Conservation (phyloP, 2,113 vertebrate genomes). For the Gambusia holbrooki region DNA sequence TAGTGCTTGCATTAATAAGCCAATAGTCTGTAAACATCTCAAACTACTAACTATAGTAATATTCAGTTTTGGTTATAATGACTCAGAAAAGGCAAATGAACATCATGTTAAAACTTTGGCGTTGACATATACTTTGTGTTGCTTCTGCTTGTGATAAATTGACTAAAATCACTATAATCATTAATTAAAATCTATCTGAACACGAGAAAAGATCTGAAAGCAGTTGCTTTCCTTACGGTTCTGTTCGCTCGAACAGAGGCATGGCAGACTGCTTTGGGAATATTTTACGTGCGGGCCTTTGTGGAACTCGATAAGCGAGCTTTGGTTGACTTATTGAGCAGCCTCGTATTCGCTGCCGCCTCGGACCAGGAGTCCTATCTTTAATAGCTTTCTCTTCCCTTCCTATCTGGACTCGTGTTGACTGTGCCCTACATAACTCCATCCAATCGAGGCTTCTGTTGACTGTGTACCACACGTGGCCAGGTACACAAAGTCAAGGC, state of each 20-base stretch:
- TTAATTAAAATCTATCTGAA: too few species aligned
- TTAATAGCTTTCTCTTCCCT: slow-evolving; percentile 64
- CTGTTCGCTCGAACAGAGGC: not conserved
- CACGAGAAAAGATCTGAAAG: too few species aligned
- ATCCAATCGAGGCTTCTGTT: slow-evolving; percentile 31
- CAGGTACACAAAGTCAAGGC: slow-evolving; percentile 12
- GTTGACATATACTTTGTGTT: not conserved
- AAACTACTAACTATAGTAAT: too few species aligned
- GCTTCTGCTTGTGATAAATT: too few species aligned
- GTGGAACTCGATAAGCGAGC: slow-evolving; percentile 53
- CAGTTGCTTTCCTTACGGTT: too few species aligned
- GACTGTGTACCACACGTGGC: slow-evolving; percentile 18
- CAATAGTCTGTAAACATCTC: too few species aligned
- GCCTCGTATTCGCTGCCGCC: slow-evolving; percentile 33
- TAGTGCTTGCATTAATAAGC: too few species aligned
- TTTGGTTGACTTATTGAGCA: slow-evolving; percentile 63
- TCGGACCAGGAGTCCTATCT: slow-evolving; percentile 57
- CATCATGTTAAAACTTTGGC: not conserved
- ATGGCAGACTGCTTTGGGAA: slow-evolving; percentile 14
- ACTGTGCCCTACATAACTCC: slow-evolving; percentile 38
- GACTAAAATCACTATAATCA: too few species aligned
- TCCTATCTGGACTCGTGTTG: slow-evolving; percentile 55
- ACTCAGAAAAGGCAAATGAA: too few species aligned
- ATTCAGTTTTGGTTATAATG: too few species aligned
- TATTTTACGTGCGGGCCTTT: slow-evolving; percentile 1